Evolutionary conservation across 2,888 invertebrate species (phyloP), one percentile per base, ranked within the genome.

Genomic region (Allophyes oxyacanthae): DNA sequence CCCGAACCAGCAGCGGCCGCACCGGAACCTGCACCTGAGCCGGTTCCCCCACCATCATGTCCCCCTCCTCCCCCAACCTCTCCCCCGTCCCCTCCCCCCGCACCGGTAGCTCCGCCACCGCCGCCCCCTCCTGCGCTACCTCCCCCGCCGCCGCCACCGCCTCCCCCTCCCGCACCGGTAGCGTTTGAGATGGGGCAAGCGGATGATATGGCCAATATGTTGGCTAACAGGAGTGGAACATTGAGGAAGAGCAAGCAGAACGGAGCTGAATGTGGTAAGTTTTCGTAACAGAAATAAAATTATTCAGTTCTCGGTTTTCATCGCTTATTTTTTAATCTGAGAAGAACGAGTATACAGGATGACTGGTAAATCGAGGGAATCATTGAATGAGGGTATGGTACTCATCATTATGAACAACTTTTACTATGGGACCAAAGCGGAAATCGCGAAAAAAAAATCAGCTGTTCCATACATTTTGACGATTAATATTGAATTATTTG

Each of bases 191-290:
- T 14, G 26, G 64, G 45, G 72, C 72, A 36, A 0, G 69, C 85
- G 0, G 93, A 88, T 6, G 88, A 95, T 56, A 95, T 96, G 95
- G 95, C 95, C 6, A 94, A 93, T 43, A 89, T 95, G 87, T 79
- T 96, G 40, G 95, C 95, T 0, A 94, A 93, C 11, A 94, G 95
- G 26, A 95, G 95, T 20, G 92, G 95, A 0, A 88, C 94, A 0
- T 78, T 95, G 42, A 94, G 92, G 70, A 95, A 95, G 62, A 85
- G 82, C 4, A 92, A 95, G 40, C 91, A 94, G 66, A 95, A 95
- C 77, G 95, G 95, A 55, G 95, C 95, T 92, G 65, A 79, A 75
- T 56, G 42, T 32, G 65, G 65, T 66, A 25, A 69, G 64, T 61
- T 8, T 20, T 20, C n/a, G n/a, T n/a, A n/a, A n/a, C n/a, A n/a